Evolutionary conservation across 1,140 invertebrate genomes (phyloP), one percentile per base, ranked within the genome.

Genomic region (Calephelis nemesis): DNA sequence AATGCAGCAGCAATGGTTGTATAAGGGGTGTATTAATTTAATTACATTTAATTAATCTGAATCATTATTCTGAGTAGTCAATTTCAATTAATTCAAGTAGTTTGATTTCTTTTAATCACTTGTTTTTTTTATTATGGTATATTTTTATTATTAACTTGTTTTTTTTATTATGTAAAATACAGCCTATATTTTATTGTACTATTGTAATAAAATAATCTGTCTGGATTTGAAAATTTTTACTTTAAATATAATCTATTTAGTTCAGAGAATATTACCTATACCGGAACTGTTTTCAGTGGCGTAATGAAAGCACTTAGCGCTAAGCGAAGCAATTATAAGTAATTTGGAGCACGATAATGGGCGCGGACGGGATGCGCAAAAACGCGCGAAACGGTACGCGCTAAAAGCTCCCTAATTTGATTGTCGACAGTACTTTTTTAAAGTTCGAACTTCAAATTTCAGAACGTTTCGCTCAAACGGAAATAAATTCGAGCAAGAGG

Each of bases 241-340:
- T 7, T 5, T 45, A 45, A 45, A 45, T 45, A 45, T 45, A 45
- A 45, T 45, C 42, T 45, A 9, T 45, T 45, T 71, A 72, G 68
- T 58, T 30, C 11, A 74, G 74, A 74, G 74, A 82, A 78, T 73
- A 75, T 79, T 80, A 77, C 83, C 78, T 73, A 65, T 72, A 62
- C 74, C 71, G 76, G 76, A 82, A 81, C 82, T 76, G 85, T 81
- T 81, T 77, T 78, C 83, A 74, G 78, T 70, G 78, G 65, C 77
- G 73, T 89, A 91, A 91, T 89, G 87, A 90, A 90, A 91, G 88
- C 88, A 91, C 88, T 91, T 91, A 89, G 77, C 85, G 78, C 78
- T 87, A 88, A 91, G 84, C 88, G 88, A 90, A 90, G 86, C 88
- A 91, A 91, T 91, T 91, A 91, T 89, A 88, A 91, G 86, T 87